Conservation (phyloP, 2,888 invertebrate genomes). For the Sphecodes monilicornis region DNA sequence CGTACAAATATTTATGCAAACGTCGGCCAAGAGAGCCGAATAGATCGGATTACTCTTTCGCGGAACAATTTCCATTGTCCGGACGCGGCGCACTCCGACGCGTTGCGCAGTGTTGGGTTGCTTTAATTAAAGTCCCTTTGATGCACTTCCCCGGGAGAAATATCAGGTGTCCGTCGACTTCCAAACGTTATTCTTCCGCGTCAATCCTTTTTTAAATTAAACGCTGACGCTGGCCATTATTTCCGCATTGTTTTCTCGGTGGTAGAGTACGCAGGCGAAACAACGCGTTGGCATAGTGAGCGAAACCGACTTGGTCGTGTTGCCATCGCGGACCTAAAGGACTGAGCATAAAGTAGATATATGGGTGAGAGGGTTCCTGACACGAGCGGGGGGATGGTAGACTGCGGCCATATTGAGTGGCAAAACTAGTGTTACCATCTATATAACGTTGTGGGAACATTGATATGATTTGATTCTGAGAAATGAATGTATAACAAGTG, state of each 20-base stretch:
- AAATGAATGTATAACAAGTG: too few species aligned
- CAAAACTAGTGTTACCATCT: too few species aligned
- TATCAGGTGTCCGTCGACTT: slow-evolving; percentile 28
- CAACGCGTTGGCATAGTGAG: not conserved
- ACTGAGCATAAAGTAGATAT: too few species aligned
- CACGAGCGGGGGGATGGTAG: too few species aligned
- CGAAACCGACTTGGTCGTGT: not conserved
- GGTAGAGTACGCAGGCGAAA: not conserved
- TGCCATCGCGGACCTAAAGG: too few species aligned
- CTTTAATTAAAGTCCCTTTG: slow-evolving; percentile 44
- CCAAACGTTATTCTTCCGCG: not conserved
- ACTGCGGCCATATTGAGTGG: too few species aligned
- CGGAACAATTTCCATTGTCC: slow-evolving; percentile 40
- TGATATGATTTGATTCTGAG: too few species aligned
- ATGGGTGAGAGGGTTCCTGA: too few species aligned
- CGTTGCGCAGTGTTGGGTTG: slow-evolving; percentile 28
- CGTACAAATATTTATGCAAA: slow-evolving; percentile 36
- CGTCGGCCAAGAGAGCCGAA: not conserved
- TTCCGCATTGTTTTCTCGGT: not conserved
- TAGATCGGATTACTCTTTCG: slow-evolving; percentile 35
- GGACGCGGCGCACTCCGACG: slow-evolving; percentile 2
- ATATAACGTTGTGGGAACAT: too few species aligned
- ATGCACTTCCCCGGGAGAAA: slow-evolving; percentile 6
- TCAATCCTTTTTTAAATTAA: slow-evolving; percentile 18
- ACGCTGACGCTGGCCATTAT: slow-evolving; percentile 6